Conservation (phyloP, 2,888 invertebrate genomes). For the Dryadula phaetusa region DNA sequence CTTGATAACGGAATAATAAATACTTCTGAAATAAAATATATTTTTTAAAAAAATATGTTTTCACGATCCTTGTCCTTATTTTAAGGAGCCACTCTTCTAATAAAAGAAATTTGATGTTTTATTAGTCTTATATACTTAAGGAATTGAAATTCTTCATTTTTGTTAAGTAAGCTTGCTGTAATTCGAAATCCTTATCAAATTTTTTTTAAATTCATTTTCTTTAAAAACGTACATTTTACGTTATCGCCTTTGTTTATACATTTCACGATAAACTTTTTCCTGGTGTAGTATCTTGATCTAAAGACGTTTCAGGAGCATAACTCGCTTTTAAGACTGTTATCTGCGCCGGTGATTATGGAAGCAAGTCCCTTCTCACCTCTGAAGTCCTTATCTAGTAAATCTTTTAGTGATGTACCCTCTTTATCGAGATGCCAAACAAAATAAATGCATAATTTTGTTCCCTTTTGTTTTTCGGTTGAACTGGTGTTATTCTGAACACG, state of each 20-base stretch:
- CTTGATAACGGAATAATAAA: not conserved
- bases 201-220: slow-evolving; percentile 2
- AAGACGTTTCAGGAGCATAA: slow-evolving; percentile 36
- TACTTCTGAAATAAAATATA: not conserved
- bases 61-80: slow-evolving; percentile 8
- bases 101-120: slow-evolving; percentile 13
- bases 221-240: slow-evolving; percentile 5
- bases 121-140: slow-evolving; percentile 13
- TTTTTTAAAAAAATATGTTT: slow-evolving; percentile 6
- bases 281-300: slow-evolving; percentile 27
- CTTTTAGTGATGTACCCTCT: slow-evolving; percentile 37
- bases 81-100: not conserved
- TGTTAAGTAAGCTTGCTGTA: slow-evolving; percentile 1
- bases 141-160: slow-evolving; percentile 21
- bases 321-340: slow-evolving; percentile 41
- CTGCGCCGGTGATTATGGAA: slow-evolving; percentile 39
- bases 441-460: slow-evolving; percentile 32
- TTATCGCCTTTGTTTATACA: slow-evolving; percentile 27
- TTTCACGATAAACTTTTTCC: slow-evolving; percentile 31
- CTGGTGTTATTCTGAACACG: slow-evolving; percentile 39
- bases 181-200: slow-evolving; percentile 1
- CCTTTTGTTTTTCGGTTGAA: slow-evolving; percentile 39
- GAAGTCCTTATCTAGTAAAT: slow-evolving; percentile 40
- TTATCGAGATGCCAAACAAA: slow-evolving; percentile 36
- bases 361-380: slow-evolving; percentile 39